Evolutionary conservation across 2,888 invertebrate genomes (phyloP).

Genomic region (Agonopterix heracliana): DNA sequence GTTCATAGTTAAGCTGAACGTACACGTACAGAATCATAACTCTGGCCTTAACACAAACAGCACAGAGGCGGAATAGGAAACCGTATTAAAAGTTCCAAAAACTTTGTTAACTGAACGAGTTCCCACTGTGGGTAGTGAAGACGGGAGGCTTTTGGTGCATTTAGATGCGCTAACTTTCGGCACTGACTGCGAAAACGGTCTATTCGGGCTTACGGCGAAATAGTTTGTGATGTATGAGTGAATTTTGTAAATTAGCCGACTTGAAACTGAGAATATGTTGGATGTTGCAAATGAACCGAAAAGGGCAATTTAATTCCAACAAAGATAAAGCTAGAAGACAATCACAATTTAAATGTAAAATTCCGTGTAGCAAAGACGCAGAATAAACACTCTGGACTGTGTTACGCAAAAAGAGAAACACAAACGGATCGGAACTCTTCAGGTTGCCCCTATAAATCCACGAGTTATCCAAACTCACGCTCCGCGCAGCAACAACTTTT

Average conservation of each 20-base stretch:
- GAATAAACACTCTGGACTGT: too few relatives aligned
- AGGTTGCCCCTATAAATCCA: slow-evolving; percentile 43
- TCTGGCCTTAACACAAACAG: slow-evolving; percentile 24
- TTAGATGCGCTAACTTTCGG: slow-evolving; percentile 27
- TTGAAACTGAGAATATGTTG: too few relatives aligned
- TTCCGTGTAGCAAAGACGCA: too few relatives aligned
- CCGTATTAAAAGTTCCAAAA: slow-evolving; percentile 47
- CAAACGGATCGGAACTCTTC: slow-evolving; percentile 28
- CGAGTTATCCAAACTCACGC: slow-evolving; percentile 27
- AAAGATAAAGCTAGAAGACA: too few relatives aligned
- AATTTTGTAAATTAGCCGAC: slow-evolving; percentile 4
- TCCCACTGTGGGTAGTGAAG: slow-evolving; percentile 12
- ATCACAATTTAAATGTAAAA: too few relatives aligned
- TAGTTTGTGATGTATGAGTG: slow-evolving; percentile 6
- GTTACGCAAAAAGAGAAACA: slow-evolving; percentile 24
- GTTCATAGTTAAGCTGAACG: slow-evolving; percentile 3
- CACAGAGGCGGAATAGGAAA: slow-evolving; percentile 33
- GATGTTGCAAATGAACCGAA: too few relatives aligned
- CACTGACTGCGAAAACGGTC: slow-evolving; percentile 16
- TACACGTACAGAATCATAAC: slow-evolving; percentile 16
- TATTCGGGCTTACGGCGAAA: slow-evolving; percentile 4
- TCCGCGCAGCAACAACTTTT: slow-evolving; percentile 13
- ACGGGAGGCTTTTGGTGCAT: slow-evolving; percentile 23
- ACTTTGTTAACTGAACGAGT: slow-evolving; percentile 17
- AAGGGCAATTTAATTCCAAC: too few relatives aligned